Conservation (phyloP, 2,113 vertebrate genomes). For the Varanus komodoensis region DNA sequence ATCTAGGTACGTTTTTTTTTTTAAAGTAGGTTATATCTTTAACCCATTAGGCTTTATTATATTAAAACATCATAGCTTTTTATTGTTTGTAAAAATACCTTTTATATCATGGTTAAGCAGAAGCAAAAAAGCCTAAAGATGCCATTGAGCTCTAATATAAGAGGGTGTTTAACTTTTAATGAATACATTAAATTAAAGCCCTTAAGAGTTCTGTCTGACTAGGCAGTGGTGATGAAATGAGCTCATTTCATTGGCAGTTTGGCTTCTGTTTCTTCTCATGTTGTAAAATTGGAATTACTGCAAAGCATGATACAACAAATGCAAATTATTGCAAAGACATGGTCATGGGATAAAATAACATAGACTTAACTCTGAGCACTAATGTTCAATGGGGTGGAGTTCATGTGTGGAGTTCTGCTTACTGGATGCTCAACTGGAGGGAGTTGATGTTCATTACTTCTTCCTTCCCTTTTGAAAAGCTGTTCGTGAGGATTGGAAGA, state of each 20-base stretch:
- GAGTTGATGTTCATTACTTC: neutral
- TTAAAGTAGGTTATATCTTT: conserved; percentile 68
- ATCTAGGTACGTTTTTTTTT: conserved; percentile 92
- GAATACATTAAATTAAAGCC: conserved; percentile 2
- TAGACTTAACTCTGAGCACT: neutral
- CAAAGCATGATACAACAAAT: neutral
- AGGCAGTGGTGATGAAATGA: conserved; percentile 31
- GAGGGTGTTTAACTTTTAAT: neutral
- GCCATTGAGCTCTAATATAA: neutral
- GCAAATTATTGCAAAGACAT: conserved; percentile 3
- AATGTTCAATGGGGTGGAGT: neutral
- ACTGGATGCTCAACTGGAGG: neutral
- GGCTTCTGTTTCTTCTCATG: neutral
- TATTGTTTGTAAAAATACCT: conserved; percentile 51
- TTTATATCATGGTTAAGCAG: conserved; percentile 49
- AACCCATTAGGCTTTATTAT: conserved; percentile 65
- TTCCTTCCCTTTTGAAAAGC: neutral
- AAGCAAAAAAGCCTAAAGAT: neutral
- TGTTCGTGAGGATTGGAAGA: neutral
- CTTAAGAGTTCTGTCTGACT: neutral
- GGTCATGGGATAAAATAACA: conserved; percentile 8
- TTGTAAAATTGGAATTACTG: neutral
- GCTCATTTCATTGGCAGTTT: neutral
- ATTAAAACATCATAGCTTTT: conserved; percentile 42
- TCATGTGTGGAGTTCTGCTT: neutral